Evolutionary conservation across 2,113 vertebrate species (phyloP), one percentile per base, ranked within the genome.

Genomic region (Rissa tridactyla): DNA sequence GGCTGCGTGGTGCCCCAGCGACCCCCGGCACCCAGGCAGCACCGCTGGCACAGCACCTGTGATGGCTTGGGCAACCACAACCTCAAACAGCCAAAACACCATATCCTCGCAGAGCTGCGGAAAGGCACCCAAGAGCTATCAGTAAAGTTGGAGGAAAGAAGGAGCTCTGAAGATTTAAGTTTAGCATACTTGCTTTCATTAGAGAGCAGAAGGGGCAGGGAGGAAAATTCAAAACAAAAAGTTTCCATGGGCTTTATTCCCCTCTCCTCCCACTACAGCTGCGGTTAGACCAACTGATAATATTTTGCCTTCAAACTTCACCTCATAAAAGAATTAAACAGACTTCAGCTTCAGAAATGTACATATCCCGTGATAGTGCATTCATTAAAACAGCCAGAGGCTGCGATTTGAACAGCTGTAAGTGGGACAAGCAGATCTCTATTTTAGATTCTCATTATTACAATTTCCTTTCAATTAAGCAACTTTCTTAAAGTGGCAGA

Each of bases 1-100:
- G 44, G 40, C 46, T 21, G 7, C 13, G 1, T 6, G 15, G 27
- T 38, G 62, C 30, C 47, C 40, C 8, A 0, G n/a, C 11, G 22
- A 11, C 9, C 69, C 44, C 32, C 40, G 11, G 21, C 52, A 7
- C n/a, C 26, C 44, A 11, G 13, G 60, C 38, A 52, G 52, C 27
- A 20, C 23, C 6, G 22, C 64, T 54, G 55, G 42, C 47, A 47
- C 32, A 19, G 21, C 36, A 19, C 19, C 52, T 34, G 1, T 11
- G 17, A 38, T 5, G 52, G 23, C 60, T 44, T 8, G 11, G 34
- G 64, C 21, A 66, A 7, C 78, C 29, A 14, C 72, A 38, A 2
- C 17, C 27, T n/a, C 52, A 6, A 44, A 38, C 34, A 26, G 58
- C 13, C 15, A 16, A 15, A 51, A 57, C 19, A 12, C 17, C 42